Base-by-base conservation (phyloP, 1,140 invertebrate genomes). In the Hylaeus anthracinus region DNA sequence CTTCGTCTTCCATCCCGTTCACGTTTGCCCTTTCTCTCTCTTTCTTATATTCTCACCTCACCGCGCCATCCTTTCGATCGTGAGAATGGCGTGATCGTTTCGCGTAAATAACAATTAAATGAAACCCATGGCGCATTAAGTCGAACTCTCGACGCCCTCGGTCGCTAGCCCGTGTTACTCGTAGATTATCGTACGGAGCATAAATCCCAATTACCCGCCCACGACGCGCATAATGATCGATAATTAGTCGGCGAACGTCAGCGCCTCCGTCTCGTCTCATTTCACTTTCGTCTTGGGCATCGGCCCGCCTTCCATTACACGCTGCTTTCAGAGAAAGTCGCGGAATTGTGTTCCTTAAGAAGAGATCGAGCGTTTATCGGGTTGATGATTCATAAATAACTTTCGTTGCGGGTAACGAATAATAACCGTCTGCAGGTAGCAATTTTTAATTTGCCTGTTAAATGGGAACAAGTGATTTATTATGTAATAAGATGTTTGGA, bases 101-200 rank as follows among this genome's bases (percentile, higher is more conserved):
- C 79, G 83, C 88, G 91, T 92, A 91, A 91, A 92, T 92, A 92
- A 92, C 88, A 91, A 92, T 92, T 91, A 90, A 92, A 89, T 72
- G 82, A 86, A 88, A 86, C 74, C 76, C 83, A 60, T 73, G 66
- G 79, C 74, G 79, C 85, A 87, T 86, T 90, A 88, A 89, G 74
- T 83, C 79, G 56, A 86, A 80, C 75, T 84, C 60, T 84, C 81
- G 80, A 67, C 79, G 64, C 75, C 69, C 71, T 81, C 72, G 77
- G 83, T 86, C 76, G 53, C 39, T 45, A 14, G 53, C 53, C 48
- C 55, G 65, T 72, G 15, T 55, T 60, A 79, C 80, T 80, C 51
- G 58, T 74, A 85, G 87, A 89, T 92, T 91, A 92, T 91, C 87
- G 82, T 72, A 83, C 85, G 81, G 86, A 82, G 75, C 89, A 89